Evolutionary conservation across 1,140 invertebrate genomes (phyloP), one percentile per base, ranked within the genome.

Genomic region (Apis florea): DNA sequence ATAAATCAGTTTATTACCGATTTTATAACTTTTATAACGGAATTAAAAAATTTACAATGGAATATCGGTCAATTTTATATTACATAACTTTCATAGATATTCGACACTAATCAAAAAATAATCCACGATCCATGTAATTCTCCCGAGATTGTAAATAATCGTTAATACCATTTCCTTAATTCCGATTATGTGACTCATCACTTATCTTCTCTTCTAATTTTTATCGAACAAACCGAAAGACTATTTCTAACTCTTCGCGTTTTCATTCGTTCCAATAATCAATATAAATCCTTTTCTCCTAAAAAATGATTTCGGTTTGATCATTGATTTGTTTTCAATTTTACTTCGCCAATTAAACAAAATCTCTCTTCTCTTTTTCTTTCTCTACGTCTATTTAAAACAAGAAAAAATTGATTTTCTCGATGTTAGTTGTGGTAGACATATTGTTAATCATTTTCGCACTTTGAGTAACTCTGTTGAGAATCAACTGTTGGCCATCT

Each of bases 401-500:
- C 5, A 40, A 40, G 3, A 40, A 4, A 40, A 40, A 40, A 40
- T n/a, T n/a, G 31, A 40, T 40, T 40, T 40, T 40, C 31, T 40
- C 31, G 31, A 40, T 6, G 5, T 12, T 1, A 19, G 5, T 21
- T 11, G 2, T 1, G 11, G n/a, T 0, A n/a, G n/a, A n/a, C 15
- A 3, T 4, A 59, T n/a, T 74, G 26, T 63, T 59, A 63, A 74
- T 74, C 47, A 21, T 51, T 13, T 63, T 63, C 19, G 4, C 12
- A 8, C 1, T 21, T 40, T 6, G 1, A 11, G 13, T 40, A 19
- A 31, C 17, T 64, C 8, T 17, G 3, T 3, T 26, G 63, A 64
- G n/a, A 17, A 73, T 49, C 40, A 40, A 51, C 19, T 40, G 17
- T 13, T 26, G 75, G 21, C 31, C 54, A 78, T 78, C 75, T 26